Evolutionary conservation across 2,113 vertebrate species (phyloP).

Genomic region (Anhinga rufa): DNA sequence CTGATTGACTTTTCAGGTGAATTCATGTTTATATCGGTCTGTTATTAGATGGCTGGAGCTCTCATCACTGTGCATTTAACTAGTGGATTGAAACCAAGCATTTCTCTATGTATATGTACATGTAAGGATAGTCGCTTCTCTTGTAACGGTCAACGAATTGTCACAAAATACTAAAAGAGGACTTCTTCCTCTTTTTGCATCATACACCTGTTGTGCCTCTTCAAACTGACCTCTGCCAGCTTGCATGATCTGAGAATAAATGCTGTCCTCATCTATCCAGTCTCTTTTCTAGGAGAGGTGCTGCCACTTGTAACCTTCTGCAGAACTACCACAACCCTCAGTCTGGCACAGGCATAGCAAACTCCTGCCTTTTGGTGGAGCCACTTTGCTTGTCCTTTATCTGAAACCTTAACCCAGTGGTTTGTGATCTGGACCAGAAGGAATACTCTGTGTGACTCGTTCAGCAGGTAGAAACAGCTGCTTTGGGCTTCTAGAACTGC

Average conservation of each 20-base stretch:
- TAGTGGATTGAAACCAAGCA: not conserved
- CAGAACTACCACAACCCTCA: not conserved
- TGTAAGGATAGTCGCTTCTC: not conserved
- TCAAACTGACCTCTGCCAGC: not conserved
- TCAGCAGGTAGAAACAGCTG: not conserved
- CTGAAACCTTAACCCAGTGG: not conserved
- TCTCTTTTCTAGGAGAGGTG: not conserved
- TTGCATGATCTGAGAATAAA: not conserved
- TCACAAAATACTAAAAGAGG: not conserved
- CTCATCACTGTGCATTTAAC: not conserved
- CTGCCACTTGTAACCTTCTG: not conserved
- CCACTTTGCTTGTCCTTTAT: not conserved
- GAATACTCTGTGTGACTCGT: no score
- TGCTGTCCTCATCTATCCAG: not conserved
- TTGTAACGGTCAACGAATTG: not conserved
- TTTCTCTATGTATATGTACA: rapidly evolving
- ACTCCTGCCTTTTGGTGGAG: not conserved
- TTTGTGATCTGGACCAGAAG: not conserved
- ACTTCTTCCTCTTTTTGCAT: no score
- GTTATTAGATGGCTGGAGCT: not conserved
- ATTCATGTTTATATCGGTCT: not conserved
- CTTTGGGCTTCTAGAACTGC: no score
- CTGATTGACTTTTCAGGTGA: not conserved
- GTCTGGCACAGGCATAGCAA: not conserved
- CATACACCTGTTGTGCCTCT: not conserved